Base-by-base conservation (phyloP, 2,797 vertebrate species). In the Falco rusticolus region DNA sequence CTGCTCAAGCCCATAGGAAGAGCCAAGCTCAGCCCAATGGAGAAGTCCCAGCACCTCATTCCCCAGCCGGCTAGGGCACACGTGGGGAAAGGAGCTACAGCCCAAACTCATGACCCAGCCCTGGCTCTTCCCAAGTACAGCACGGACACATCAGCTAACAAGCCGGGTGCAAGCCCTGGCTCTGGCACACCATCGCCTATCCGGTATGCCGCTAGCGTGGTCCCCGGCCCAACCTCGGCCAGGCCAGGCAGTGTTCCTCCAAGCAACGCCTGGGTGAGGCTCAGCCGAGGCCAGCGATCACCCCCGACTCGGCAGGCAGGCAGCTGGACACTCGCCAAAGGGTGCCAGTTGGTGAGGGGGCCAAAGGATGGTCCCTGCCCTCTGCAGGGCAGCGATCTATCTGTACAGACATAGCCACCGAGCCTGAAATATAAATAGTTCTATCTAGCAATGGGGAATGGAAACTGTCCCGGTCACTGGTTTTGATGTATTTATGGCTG, bases 401-500 rank as follows among this genome's bases (percentile, higher is more conserved):
- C 79, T 64, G 64, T 33, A 66, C 78, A 89, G 89, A 53, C 56
- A 14, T 10, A 87, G 78, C 50, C 90, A 80, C 81, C 7, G 26
- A 96, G 81, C 57, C 78, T 20, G 82, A 92, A 93, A 91, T 95
- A 97, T 39, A 94, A 96, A 91, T 89, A 94, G 90, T 48, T 74
- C 1, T 76, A 72, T 84, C 84, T 85, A 92, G 78, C 45, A 94
- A 93, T 95, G 75, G 89, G 92, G 92, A 97, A 96, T 93, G 95
- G 94, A 96, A 96, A 96, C 92, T 89, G 71, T 57, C 75, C 90
- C 11, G 68, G 78, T 77, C 93, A 84, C 26, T 89, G 81, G 48
- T 70, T 95, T 96, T 96, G 91, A 87, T 85, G 14, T 94, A 96
- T 95, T 95, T 96, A 87, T 89, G 94, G 89, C 53, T 75, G 68